Evolutionary conservation across 2,888 invertebrate genomes (phyloP).

Genomic region (Agonopterix subpropinquella): DNA sequence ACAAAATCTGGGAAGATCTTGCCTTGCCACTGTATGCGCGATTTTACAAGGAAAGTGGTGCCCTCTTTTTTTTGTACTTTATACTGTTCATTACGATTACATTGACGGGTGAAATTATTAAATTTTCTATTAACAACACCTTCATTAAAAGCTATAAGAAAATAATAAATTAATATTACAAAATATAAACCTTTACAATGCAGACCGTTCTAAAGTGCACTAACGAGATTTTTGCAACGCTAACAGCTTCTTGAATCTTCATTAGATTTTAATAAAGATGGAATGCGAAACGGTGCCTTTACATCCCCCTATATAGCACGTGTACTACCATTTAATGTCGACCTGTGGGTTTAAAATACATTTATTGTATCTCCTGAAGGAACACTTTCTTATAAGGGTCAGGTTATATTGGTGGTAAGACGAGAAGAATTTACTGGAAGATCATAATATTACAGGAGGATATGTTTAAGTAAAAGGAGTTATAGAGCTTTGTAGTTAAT

Average conservation of each 20-base stretch:
- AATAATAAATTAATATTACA: not conserved
- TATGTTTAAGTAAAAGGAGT: constrained; percentile 15
- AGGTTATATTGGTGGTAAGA: too few relatives aligned
- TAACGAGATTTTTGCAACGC: constrained; percentile 20
- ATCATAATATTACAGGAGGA: constrained; percentile 16
- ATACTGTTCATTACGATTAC: too few relatives aligned
- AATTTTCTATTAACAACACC: not conserved
- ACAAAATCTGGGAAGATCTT: too few relatives aligned
- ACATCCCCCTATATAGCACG: not conserved
- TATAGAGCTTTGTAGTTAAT: constrained; percentile 1
- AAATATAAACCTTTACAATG: not conserved
- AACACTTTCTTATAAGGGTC: too few relatives aligned
- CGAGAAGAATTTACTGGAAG: constrained; percentile 8
- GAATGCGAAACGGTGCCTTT: constrained; percentile 8
- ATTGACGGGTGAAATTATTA: too few relatives aligned
- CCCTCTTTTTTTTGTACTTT: too few relatives aligned
- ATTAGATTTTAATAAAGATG: constrained; percentile 23
- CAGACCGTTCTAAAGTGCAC: constrained; percentile 2
- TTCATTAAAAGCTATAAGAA: not conserved
- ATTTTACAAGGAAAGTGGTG: too few relatives aligned
- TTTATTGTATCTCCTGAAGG: too few relatives aligned
- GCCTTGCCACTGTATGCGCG: too few relatives aligned
- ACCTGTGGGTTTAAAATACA: too few relatives aligned
- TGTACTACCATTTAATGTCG: too few relatives aligned
- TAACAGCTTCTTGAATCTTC: constrained; percentile 22